These are phyloP conservation scores for Microtus obscurus DNA, from an alignment of 2,797 vertebrate species.

Conservation along the genomic window DNA sequence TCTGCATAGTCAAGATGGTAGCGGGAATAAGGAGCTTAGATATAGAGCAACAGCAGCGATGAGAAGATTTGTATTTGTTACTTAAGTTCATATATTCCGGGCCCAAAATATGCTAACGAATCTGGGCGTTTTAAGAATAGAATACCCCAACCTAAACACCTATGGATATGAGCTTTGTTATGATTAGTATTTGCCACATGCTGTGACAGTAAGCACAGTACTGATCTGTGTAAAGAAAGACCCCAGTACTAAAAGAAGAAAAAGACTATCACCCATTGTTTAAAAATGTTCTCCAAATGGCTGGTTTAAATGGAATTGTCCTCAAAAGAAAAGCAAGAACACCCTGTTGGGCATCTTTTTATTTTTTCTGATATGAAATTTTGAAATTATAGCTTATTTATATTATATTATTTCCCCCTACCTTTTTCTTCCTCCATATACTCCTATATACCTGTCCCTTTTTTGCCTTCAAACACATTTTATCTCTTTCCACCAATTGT, in stretches of 20 bases:
- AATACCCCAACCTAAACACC: background rate
- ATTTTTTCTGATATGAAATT: background rate
- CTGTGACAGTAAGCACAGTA: background rate
- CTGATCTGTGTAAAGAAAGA: background rate
- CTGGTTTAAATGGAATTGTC: background rate
- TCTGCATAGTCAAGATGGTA: background rate
- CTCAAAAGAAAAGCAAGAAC: background rate
- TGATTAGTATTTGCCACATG: background rate
- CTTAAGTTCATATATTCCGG: background rate
- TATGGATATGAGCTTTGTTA: background rate
- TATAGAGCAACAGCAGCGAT: background rate
- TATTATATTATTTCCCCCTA: background rate
- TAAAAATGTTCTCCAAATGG: background rate
- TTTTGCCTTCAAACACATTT: background rate
- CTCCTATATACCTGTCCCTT: rapidly evolving
- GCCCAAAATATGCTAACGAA: background rate
- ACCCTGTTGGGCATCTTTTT: background rate
- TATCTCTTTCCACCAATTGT: background rate
- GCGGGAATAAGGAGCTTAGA: rapidly evolving
- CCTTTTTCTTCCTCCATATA: background rate
- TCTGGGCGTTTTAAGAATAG: background rate
- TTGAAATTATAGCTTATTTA: background rate
- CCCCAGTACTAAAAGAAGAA: background rate
- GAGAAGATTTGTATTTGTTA: background rate
- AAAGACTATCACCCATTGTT: background rate